Evolutionary conservation across 2,797 vertebrate species (phyloP).

Genomic region (Acipenser transmontanus): DNA sequence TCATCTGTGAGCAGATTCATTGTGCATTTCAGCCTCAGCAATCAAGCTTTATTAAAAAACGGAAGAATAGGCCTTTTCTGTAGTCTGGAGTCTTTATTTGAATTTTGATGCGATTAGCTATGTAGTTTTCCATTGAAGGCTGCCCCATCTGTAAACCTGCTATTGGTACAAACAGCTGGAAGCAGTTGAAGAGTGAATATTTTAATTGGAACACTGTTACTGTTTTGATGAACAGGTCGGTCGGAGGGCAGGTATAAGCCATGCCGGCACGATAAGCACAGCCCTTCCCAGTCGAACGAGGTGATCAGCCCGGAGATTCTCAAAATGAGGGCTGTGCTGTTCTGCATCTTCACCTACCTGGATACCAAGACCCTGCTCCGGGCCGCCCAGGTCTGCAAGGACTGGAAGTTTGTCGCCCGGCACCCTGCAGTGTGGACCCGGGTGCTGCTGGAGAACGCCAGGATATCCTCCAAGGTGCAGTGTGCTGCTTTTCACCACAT

Average conservation of each 20-base stretch:
- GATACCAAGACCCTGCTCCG: slow-evolving; percentile 87
- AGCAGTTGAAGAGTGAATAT: too few species aligned
- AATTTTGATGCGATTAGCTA: too few species aligned
- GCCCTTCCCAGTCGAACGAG: slow-evolving; percentile 77
- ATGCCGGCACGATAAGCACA: slow-evolving; percentile 76
- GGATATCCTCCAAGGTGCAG: slow-evolving; percentile 88
- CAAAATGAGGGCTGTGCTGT: slow-evolving; percentile 92
- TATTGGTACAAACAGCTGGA: too few species aligned
- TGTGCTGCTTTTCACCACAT: background rate
- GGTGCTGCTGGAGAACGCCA: slow-evolving; percentile 89
- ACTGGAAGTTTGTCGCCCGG: slow-evolving; percentile 94
- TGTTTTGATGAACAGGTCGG: slow-evolving; percentile 38
- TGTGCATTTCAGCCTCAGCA: too few species aligned
- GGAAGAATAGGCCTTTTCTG: too few species aligned
- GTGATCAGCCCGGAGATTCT: slow-evolving; percentile 95
- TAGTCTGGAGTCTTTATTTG: too few species aligned
- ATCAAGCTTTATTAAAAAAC: too few species aligned
- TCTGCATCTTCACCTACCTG: slow-evolving; percentile 97
- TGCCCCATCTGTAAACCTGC: too few species aligned
- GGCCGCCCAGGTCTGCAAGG: slow-evolving; percentile 83
- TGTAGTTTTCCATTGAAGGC: too few species aligned
- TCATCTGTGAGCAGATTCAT: too few species aligned
- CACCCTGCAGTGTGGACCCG: slow-evolving; percentile 94
- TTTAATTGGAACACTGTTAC: too few species aligned
- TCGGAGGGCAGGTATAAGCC: slow-evolving; percentile 59